A percentile compares a stretch with the other conserved stretches of the same genome.
Conservation (phyloP, 2,113 vertebrate genomes). For the Cynoglossus semilaevis region DNA sequence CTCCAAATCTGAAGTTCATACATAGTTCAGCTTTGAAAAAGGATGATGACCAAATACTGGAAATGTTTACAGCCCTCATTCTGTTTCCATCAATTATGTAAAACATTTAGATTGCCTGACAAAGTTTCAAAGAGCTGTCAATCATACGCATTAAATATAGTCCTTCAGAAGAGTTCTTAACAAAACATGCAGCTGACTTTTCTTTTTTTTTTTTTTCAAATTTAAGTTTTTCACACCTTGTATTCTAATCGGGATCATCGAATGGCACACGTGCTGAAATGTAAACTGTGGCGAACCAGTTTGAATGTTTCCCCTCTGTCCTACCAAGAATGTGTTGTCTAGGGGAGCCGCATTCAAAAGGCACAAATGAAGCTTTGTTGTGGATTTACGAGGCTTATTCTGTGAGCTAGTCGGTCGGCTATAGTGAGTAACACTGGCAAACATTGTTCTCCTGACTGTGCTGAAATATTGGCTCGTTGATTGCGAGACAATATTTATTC, state of each 20-base stretch:
- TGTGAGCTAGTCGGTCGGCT: constrained; percentile 17
- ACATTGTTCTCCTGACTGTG: constrained; percentile 52
- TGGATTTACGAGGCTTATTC: constrained; percentile 39
- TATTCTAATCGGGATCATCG: constrained; percentile 29
- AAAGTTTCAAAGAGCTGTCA: constrained; percentile 24
- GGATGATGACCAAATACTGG: constrained; percentile 4
- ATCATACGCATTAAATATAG: constrained; percentile 3
- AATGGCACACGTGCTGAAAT: constrained; percentile 55
- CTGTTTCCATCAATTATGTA: background rate
- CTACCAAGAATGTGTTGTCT: constrained; percentile 68
- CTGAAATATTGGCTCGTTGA: constrained; percentile 48
- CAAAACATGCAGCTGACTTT: background rate
- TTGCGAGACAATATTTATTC: constrained; percentile 48
- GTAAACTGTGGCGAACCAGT: constrained; percentile 42
- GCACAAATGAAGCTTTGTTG: constrained; percentile 69
- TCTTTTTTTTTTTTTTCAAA: too few relatives aligned
- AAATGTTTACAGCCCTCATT: background rate
- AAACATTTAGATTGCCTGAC: constrained; percentile 19
- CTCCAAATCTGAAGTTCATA: constrained; percentile 36
- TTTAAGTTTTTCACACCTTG: background rate
- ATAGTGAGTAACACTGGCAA: constrained; percentile 48
- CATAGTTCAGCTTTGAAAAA: constrained; percentile 31
- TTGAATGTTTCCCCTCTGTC: constrained; percentile 56
- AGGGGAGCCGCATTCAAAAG: constrained; percentile 58
- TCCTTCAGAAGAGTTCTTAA: background rate